Evolutionary conservation across 2,113 vertebrate genomes (phyloP).

Genomic region (Tachycineta bicolor): DNA sequence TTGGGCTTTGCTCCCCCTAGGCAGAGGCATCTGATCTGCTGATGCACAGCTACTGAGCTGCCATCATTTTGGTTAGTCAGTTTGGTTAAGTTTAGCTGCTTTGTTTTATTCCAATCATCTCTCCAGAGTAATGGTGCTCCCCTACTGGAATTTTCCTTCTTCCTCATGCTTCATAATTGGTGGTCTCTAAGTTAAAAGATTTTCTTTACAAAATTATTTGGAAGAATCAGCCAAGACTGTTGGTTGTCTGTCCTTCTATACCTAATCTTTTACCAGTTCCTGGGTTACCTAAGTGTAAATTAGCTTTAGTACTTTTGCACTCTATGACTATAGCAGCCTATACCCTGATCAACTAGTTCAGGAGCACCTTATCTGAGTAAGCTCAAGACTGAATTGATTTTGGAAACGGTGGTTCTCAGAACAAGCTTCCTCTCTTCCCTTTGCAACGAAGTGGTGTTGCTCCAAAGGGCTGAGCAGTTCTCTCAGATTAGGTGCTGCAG

Average conservation of each 20-base stretch:
- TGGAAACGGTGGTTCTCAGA: not conserved
- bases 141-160: not conserved
- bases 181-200: not conserved
- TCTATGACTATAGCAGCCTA: not conserved
- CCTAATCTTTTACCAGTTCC: not conserved
- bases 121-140: not conserved
- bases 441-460: not conserved
- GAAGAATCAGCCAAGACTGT: not conserved
- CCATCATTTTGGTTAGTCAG: not conserved
- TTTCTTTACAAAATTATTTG: not conserved
- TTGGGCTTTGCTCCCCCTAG: not conserved
- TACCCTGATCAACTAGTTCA: not conserved
- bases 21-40: not conserved
- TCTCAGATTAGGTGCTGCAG: not conserved
- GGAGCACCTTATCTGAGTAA: not conserved
- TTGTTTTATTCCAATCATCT: not conserved
- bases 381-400: not conserved
- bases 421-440: not conserved
- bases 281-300: not conserved
- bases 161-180: not conserved
- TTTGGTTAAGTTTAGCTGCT: not conserved
- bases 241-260: not conserved
- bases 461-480: not conserved
- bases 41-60: not conserved
- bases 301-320: not conserved